These are phyloP conservation scores for Hypercompe scribonia DNA, from an alignment of 2,888 invertebrate genomes.

Conservation along the genomic window DNA sequence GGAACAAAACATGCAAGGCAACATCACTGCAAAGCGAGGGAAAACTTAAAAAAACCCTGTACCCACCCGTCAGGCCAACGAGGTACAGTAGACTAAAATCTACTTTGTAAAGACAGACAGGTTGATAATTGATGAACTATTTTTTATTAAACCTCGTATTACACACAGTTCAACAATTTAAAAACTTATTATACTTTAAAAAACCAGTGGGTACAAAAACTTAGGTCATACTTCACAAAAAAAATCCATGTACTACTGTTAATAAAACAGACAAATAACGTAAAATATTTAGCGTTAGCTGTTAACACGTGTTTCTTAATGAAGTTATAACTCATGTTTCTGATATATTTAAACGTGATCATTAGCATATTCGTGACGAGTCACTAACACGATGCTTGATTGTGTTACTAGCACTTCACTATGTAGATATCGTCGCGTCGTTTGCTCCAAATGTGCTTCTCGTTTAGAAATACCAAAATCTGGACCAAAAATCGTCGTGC, in stretches of 20 bases:
- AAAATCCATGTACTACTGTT: constrained; percentile 5
- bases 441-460: constrained; percentile 37
- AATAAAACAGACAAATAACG: constrained; percentile 17
- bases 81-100: no score
- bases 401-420: constrained; percentile 33
- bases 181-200: neutral
- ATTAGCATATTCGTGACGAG: constrained; percentile 45
- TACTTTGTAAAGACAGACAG: no score
- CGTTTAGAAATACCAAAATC: constrained; percentile 32
- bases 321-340: constrained; percentile 33
- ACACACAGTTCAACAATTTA: neutral
- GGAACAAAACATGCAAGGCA: no score
- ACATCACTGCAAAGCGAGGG: no score
- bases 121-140: no score
- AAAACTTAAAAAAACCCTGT: no score
- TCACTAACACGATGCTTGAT: constrained; percentile 33
- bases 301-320: constrained; percentile 37
- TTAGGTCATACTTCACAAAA: neutral
- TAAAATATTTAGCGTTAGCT: constrained; percentile 6
- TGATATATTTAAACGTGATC: constrained; percentile 42
- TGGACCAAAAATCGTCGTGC: constrained; percentile 48
- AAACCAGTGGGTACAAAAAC: neutral
- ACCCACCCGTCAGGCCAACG: no score
- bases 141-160: neutral
- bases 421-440: constrained; percentile 32